These are phyloP conservation scores for Bombus waltoni DNA, from an alignment of 1,140 invertebrate species.

Conservation along the genomic window DNA sequence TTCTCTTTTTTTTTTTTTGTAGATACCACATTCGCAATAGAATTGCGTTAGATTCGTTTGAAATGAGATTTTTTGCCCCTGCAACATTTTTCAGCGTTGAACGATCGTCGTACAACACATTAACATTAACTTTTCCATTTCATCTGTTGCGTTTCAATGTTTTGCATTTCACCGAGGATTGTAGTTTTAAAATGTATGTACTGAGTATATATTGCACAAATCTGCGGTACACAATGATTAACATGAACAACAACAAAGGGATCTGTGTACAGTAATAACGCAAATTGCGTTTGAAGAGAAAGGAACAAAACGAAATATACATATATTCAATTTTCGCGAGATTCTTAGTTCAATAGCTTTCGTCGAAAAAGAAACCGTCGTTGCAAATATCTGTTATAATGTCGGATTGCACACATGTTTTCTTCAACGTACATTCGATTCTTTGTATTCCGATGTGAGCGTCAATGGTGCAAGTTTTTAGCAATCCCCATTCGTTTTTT, in stretches of 20 bases:
- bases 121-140: not conserved
- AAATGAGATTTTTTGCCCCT: not conserved
- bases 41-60: not conserved
- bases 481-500: not conserved
- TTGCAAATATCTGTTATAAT: slow-evolving; percentile 5
- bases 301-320: too few relatives aligned
- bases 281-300: not conserved
- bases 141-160: not conserved
- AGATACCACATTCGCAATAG: not conserved
- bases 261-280: not conserved
- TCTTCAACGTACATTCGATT: slow-evolving; percentile 41
- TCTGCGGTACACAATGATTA: slow-evolving; percentile 21
- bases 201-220: slow-evolving; percentile 55
- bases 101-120: not conserved
- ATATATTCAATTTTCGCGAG: not conserved
- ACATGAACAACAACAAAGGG: not conserved
- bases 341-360: not conserved
- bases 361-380: not conserved
- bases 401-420: slow-evolving; percentile 35
- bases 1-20: not conserved
- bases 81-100: not conserved
- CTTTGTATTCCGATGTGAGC: slow-evolving; percentile 1
- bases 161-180: slow-evolving; percentile 43
- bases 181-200: slow-evolving; percentile 35
- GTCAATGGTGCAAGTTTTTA: not conserved